Evolutionary conservation across 1,140 invertebrate genomes (phyloP).

Genomic region (Drosophila sechellia): DNA sequence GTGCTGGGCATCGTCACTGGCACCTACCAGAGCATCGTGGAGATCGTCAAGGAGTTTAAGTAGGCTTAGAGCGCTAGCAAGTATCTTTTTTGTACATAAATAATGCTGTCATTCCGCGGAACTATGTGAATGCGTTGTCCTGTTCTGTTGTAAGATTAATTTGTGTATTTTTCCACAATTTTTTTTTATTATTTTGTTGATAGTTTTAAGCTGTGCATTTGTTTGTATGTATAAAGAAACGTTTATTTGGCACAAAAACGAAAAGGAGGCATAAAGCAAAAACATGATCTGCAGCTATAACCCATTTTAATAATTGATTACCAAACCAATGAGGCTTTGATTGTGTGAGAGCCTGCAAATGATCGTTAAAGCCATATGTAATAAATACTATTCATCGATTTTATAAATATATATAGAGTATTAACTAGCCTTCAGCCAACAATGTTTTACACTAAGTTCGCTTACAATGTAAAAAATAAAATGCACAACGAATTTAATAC

Average conservation of each 20-base stretch:
- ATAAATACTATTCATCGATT: not conserved
- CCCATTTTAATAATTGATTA: slow-evolving; percentile 70
- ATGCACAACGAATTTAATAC: not conserved
- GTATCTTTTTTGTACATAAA: slow-evolving; percentile 47
- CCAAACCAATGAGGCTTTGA: slow-evolving; percentile 16
- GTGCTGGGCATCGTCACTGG: slow-evolving; percentile 90
- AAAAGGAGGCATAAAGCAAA: slow-evolving; percentile 15
- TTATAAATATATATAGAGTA: slow-evolving; percentile 4
- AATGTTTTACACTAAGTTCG: slow-evolving; percentile 10
- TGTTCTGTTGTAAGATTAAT: slow-evolving; percentile 52
- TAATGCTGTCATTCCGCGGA: slow-evolving; percentile 44
- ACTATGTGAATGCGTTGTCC: slow-evolving; percentile 48
- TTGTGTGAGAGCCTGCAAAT: slow-evolving; percentile 9
- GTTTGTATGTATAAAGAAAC: slow-evolving; percentile 37
- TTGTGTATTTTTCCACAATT: slow-evolving; percentile 15
- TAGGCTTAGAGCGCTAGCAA: slow-evolving; percentile 28
- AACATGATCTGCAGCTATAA: slow-evolving; percentile 26
- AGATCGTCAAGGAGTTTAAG: slow-evolving; percentile 86
- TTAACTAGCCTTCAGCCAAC: not conserved
- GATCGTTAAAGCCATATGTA: not conserved
- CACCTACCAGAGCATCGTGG: slow-evolving; percentile 89
- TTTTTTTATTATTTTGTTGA: slow-evolving; percentile 45
- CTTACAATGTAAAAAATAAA: slow-evolving; percentile 1
- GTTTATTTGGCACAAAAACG: slow-evolving; percentile 25
- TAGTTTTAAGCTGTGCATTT: slow-evolving; percentile 64